These are phyloP conservation scores for Canis aureus DNA, from an alignment of 2,113 vertebrate genomes.

Conservation along the genomic window DNA sequence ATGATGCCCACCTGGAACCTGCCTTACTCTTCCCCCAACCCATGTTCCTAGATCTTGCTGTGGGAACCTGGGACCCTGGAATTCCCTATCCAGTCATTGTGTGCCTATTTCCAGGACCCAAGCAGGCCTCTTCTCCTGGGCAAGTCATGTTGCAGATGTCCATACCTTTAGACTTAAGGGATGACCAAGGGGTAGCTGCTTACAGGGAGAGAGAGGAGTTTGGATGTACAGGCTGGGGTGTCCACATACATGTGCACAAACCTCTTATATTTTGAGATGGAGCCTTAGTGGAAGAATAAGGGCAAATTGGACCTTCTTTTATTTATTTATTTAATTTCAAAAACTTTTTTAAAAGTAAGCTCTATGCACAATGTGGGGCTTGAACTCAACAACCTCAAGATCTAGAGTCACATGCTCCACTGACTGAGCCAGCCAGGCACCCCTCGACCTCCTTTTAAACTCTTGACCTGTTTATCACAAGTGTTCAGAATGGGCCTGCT, in stretches of 20 bases:
- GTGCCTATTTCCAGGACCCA: background rate
- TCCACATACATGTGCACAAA: background rate
- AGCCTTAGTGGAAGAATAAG: constrained; percentile 3
- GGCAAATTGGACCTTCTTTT: background rate
- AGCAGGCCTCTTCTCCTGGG: background rate
- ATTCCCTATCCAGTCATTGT: background rate
- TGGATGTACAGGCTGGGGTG: background rate
- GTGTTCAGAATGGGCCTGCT: background rate
- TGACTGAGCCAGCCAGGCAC: background rate
- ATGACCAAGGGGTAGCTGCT: background rate
- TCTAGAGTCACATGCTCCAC: background rate
- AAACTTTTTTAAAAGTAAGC: background rate
- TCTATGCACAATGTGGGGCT: background rate
- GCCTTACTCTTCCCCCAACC: background rate
- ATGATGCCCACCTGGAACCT: background rate
- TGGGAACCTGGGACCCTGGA: background rate
- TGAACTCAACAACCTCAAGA: background rate
- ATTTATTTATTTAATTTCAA: background rate
- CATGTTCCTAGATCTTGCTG: constrained; percentile 1
- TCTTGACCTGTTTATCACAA: constrained; percentile 24
- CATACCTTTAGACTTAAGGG: background rate
- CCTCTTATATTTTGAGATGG: background rate
- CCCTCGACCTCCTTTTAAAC: background rate
- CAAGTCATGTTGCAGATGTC: background rate
- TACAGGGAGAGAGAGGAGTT: background rate